Percentiles rank a stretch among this genome's conserved stretches.
Evolutionary conservation across 2,888 invertebrate species (phyloP).

Genomic region (Ethmia dodecea): DNA sequence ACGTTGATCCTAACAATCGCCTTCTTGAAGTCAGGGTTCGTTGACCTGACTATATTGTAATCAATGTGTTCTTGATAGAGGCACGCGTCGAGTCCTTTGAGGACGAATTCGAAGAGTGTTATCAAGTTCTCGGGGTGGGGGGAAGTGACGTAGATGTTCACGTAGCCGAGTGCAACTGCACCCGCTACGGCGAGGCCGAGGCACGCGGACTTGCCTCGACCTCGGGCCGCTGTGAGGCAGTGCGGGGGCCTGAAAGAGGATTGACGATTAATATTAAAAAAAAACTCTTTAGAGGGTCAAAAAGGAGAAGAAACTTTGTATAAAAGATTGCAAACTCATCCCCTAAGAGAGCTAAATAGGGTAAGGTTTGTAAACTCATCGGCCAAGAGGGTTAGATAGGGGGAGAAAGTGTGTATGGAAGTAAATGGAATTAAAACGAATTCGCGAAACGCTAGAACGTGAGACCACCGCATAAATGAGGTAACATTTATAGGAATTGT

Average conservation of each 20-base stretch:
- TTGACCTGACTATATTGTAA: constrained; percentile 95
- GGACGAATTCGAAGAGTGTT: constrained; percentile 97
- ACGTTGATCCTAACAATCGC: constrained; percentile 96
- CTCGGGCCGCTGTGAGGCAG: constrained; percentile 96
- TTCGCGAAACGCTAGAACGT: no score
- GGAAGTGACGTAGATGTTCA: constrained; percentile 97
- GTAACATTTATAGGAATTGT: no score
- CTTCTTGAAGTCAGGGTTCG: constrained; percentile 97
- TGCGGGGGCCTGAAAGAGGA: constrained; percentile 88
- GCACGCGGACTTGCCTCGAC: constrained; percentile 98
- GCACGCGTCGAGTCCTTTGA: constrained; percentile 94
- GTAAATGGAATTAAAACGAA: no score
- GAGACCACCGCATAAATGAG: no score
- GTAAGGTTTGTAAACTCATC: no score
- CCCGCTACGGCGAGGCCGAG: constrained; percentile 94
- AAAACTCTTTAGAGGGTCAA: not conserved
- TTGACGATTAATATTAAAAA: no score
- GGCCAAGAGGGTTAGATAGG: no score
- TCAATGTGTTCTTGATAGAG: constrained; percentile 97
- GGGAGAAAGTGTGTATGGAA: no score
- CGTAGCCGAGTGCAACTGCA: constrained; percentile 89
- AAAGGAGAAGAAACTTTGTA: no score
- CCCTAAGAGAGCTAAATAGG: no score
- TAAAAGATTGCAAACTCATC: no score
- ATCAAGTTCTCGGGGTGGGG: constrained; percentile 99